phyloP scores from a whole-genome alignment of 2,113 vertebrate species.

The Pavo muticus region DNA sequence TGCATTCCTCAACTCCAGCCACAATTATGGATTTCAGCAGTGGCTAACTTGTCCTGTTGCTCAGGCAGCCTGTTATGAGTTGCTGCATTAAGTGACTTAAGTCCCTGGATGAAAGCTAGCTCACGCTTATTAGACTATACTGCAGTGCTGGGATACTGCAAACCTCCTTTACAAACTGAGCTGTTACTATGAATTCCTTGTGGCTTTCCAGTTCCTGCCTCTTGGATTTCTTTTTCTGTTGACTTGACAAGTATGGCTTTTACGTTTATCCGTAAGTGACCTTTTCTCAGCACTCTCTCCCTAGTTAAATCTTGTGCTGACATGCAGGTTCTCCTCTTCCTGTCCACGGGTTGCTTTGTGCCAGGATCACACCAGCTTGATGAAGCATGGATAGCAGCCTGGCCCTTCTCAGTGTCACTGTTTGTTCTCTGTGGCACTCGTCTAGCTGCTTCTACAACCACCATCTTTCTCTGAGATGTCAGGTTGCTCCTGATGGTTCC shows the following conservation, averaged over 20 bases:
- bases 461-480: fast-evolving
- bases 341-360: background rate
- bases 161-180: background rate
- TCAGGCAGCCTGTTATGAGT: background rate
- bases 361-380: background rate
- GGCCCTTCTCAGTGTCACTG: fast-evolving
- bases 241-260: background rate
- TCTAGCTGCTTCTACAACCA: background rate
- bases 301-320: background rate
- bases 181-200: conserved; percentile 3
- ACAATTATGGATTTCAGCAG: background rate
- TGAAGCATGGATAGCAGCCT: background rate
- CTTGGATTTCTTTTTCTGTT: conserved; percentile 42
- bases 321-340: background rate
- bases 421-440: background rate
- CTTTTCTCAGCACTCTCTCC: conserved; percentile 20
- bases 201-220: conserved; percentile 5
- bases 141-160: background rate
- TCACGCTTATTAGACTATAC: background rate
- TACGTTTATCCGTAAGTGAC: background rate
- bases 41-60: background rate
- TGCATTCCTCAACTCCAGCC: background rate
- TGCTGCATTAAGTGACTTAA: background rate
- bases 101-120: background rate
- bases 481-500: background rate